These are phyloP conservation scores for Ciconia nigra DNA, from an alignment of 2,797 vertebrate species.

Conservation along the genomic window DNA sequence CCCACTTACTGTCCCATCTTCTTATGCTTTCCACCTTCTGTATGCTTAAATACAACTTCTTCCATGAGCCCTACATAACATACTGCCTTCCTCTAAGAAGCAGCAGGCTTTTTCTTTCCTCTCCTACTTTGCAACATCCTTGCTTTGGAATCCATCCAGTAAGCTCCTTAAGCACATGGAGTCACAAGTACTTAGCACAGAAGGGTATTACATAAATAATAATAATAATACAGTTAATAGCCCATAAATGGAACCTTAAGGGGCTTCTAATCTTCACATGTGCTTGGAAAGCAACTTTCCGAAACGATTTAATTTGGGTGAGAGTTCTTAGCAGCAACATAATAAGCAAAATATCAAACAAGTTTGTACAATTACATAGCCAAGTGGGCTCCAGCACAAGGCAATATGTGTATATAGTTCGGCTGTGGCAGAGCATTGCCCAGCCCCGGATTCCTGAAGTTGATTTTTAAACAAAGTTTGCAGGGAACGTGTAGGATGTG, in stretches of 20 bases:
- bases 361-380: not conserved
- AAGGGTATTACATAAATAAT: conserved; percentile 42
- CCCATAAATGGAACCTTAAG: not conserved
- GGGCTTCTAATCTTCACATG: not conserved
- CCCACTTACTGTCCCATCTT: not conserved
- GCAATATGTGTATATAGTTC: not conserved
- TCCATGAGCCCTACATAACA: not conserved
- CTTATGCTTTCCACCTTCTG: not conserved
- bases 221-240: conserved; percentile 12
- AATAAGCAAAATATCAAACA: conserved; percentile 17
- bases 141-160: conserved; percentile 50
- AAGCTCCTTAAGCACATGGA: conserved; percentile 48
- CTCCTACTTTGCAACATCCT: conserved; percentile 1
- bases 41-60: not conserved
- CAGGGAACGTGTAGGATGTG: not conserved
- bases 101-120: not conserved
- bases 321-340: conserved; percentile 8
- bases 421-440: not conserved
- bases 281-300: not conserved
- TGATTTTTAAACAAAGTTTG: conserved; percentile 11
- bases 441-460: not conserved
- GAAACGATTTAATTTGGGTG: not conserved
- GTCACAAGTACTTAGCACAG: conserved; percentile 30
- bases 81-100: not conserved
- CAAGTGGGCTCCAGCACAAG: not conserved